Conservation (phyloP, 2,113 vertebrate species). For the Salvator merianae region DNA sequence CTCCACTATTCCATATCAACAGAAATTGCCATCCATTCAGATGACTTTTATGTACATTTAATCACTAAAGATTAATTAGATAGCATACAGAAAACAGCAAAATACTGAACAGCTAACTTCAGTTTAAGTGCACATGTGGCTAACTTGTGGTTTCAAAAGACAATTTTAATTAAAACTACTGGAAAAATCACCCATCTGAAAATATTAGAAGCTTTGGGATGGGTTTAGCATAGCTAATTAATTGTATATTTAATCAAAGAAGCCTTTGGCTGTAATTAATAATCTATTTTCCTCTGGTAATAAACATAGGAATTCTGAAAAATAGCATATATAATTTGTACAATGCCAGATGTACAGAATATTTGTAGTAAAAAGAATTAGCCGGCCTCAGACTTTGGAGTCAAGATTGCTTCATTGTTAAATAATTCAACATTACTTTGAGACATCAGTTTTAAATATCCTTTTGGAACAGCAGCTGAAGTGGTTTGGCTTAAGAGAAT, state of each 20-base stretch:
- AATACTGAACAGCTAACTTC: slow-evolving; percentile 75
- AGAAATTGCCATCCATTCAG: slow-evolving; percentile 73
- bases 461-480: slow-evolving; percentile 47
- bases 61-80: slow-evolving; percentile 82
- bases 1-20: slow-evolving; percentile 69
- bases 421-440: slow-evolving; percentile 46
- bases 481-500: neutral
- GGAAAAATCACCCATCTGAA: slow-evolving; percentile 78
- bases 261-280: slow-evolving; percentile 80
- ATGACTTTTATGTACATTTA: slow-evolving; percentile 77
- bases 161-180: slow-evolving; percentile 83
- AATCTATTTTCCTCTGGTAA: slow-evolving; percentile 77
- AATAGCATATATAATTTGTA: slow-evolving; percentile 72
- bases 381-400: slow-evolving; percentile 36
- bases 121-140: slow-evolving; percentile 72
- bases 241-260: slow-evolving; percentile 81
- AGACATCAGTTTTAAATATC: slow-evolving; percentile 64
- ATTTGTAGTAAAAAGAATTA: slow-evolving; percentile 47
- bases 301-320: slow-evolving; percentile 73
- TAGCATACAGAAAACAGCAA: slow-evolving; percentile 70
- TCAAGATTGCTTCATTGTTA: slow-evolving; percentile 50
- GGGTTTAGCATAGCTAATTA: slow-evolving; percentile 82
- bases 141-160: slow-evolving; percentile 76
- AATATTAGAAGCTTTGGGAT: slow-evolving; percentile 78
- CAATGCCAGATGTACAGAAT: slow-evolving; percentile 50